These are phyloP conservation scores for Tipula lateralis DNA, from an alignment of 2,888 invertebrate species.

Conservation along the genomic window DNA sequence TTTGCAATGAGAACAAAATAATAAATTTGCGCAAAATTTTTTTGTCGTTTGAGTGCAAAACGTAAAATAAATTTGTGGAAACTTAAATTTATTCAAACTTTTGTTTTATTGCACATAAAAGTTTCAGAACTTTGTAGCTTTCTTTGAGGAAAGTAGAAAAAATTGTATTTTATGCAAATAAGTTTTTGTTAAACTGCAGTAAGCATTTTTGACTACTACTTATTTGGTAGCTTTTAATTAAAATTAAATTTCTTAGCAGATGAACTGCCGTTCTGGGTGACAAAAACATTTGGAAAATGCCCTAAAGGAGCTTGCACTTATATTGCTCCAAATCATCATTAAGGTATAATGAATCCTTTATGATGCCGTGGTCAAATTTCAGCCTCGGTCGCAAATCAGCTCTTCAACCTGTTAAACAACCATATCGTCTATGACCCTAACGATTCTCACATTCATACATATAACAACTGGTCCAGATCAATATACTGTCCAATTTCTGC, in stretches of 20 bases:
- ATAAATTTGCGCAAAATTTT: background rate
- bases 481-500: no score
- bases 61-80: background rate
- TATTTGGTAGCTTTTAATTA: background rate
- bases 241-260: background rate
- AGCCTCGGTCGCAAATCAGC: no score
- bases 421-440: no score
- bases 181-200: background rate
- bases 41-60: background rate
- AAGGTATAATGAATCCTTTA: no score
- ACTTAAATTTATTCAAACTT: background rate
- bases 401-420: no score
- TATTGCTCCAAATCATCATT: no score
- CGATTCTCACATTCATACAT: no score
- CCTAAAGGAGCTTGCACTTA: no score
- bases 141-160: background rate
- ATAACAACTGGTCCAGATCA: no score
- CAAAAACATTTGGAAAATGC: no score
- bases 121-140: background rate
- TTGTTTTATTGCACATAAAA: background rate
- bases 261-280: background rate
- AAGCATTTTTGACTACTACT: background rate
- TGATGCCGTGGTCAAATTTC: no score
- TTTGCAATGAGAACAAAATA: background rate
- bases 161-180: background rate